Conservation (phyloP, 2,113 vertebrate species). For the Candoia aspera region DNA sequence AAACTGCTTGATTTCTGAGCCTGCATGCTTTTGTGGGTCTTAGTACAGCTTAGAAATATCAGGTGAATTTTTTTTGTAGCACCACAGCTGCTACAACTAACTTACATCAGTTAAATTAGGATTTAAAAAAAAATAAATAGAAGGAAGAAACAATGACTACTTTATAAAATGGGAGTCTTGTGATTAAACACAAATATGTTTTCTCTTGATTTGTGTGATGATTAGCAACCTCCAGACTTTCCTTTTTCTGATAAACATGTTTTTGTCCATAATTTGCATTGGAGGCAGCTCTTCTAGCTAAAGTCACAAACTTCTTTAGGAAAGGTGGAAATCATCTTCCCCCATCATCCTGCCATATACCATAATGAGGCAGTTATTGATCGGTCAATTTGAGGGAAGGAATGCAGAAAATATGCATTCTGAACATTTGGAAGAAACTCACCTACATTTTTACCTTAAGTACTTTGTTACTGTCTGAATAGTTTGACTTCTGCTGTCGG, state of each 20-base stretch:
- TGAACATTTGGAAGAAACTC: slow-evolving; percentile 46
- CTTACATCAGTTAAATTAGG: neutral
- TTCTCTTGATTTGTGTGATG: slow-evolving; percentile 58
- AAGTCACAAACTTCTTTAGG: slow-evolving; percentile 47
- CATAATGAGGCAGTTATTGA: slow-evolving; percentile 61
- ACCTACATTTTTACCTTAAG: slow-evolving; percentile 55
- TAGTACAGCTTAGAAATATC: neutral
- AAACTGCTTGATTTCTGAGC: neutral
- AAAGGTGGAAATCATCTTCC: slow-evolving; percentile 35
- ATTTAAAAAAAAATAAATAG: slow-evolving; percentile 19
- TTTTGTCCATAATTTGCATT: slow-evolving; percentile 62
- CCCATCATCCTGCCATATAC: slow-evolving; percentile 36
- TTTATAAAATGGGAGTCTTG: slow-evolving; percentile 37
- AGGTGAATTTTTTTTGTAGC: neutral
- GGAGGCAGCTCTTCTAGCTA: slow-evolving; percentile 56
- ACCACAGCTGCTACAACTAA: neutral
- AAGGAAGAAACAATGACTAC: neutral
- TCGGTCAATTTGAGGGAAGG: slow-evolving; percentile 55
- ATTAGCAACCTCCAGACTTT: slow-evolving; percentile 51
- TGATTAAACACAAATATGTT: slow-evolving; percentile 56
- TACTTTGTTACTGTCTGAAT: slow-evolving; percentile 63
- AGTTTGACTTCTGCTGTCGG: slow-evolving; percentile 65
- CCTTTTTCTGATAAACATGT: slow-evolving; percentile 60
- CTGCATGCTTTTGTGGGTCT: neutral
- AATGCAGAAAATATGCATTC: slow-evolving; percentile 46